Evolutionary conservation across 2,888 invertebrate genomes (phyloP), one percentile per base, ranked within the genome.

Genomic region (Meandrusa payeni): DNA sequence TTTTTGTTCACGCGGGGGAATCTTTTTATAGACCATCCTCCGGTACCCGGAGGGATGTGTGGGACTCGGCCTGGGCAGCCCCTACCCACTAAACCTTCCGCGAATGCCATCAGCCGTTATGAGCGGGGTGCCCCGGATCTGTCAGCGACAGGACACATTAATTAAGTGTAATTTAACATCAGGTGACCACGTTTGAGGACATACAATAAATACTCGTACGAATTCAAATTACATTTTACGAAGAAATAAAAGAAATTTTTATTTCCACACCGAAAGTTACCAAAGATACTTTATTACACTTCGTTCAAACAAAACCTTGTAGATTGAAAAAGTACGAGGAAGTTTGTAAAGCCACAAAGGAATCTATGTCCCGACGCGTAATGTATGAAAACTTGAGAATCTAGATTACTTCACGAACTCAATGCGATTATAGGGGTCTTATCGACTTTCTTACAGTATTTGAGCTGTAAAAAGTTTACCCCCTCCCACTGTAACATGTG

Each of bases 381-480:
- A 50, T 41, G 48, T 44, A 44, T 26, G 43, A 48, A 53, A 54
- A 55, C 47, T 55, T 47, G 40, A 40, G 46, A 48, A 50, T 53
- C 52, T 50, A 50, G 54, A 57, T 54, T 70, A 67, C 66, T 66
- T 62, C 56, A 55, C 59, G 59, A 69, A 67, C 59, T 64, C 67
- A 66, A 73, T 69, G 64, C 47, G 69, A 72, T 71, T 72, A 76
- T 69, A 56, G 52, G 61, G 66, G 72, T 74, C 76, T 78, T 80
- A 76, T 80, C 77, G 72, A 73, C 73, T 76, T 76, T 71, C 72
- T 52, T 67, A 67, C 66, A 72, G 72, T 71, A 72, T 77, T 72
- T 68, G 69, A 76, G 76, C 76, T 79, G 76, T 80, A 79, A 80
- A 81, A 80, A 79, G 75, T 80, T 79, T 71, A 73, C 68, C 68